Evolutionary conservation across 2,888 invertebrate genomes (phyloP), one percentile per base, ranked within the genome.

Genomic region (Noctua comes): DNA sequence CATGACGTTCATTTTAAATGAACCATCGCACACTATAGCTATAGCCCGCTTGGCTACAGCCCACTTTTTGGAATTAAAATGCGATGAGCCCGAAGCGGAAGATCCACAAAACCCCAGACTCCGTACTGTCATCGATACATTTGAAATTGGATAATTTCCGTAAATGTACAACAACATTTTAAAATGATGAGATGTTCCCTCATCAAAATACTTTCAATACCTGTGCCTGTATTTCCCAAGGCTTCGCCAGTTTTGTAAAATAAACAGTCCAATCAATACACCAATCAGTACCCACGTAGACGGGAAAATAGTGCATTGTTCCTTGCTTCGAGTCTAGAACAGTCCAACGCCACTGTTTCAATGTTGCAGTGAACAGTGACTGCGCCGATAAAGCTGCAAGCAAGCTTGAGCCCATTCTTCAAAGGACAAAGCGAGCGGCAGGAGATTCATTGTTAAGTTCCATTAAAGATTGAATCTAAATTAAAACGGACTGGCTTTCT

Each of bases 381-480:
- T 72, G 62, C 21, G 11, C 86, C 66, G 83, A 81, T 84, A 86
- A 83, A 66, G 71, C 86, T 62, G 43, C 51, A 82, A 73, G 57
- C 57, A 82, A 82, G 73, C 83, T 73, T 43, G 66, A 27, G 11
- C 21, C 59, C 71, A 73, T 86, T 86, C 86, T 72, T 86, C 86
- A 84, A 77, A 82, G 65, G 51, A 86, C 82, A 84, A 84, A 82
- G 86, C 69, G 40, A 31, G 27, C 51, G 65, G 59, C 54, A 65
- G 48, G 46, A 73, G 70, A 82, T 77, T 86, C 86, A 86, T 86
- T 84, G 86, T 77, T 65, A 68, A 77, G 57, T 86, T 86, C 64
- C 77, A 82, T 76, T 86, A 46, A 48, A 86, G 83, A 74, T 84
- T 77, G 77, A 86, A 84, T 84, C 86, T 84, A 74, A 84, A 84